Evolutionary conservation across 1,140 invertebrate genomes (phyloP).

Genomic region (Aphelenchoides avenae): DNA sequence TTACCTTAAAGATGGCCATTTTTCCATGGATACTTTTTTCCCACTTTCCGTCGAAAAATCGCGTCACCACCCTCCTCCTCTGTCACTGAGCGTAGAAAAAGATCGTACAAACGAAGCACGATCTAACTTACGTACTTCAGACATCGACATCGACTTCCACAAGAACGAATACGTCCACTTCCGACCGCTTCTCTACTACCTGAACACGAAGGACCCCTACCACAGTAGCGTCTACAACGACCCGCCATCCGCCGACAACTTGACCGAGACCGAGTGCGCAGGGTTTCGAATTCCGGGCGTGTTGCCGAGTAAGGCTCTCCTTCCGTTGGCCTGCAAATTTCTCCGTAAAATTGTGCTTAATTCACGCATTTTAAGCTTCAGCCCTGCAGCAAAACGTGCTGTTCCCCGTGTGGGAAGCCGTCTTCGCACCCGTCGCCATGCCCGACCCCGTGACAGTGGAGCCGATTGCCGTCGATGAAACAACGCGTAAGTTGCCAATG

Average conservation of each 20-base stretch:
- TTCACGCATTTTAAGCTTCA: constrained; percentile 7
- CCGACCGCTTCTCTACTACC: constrained; percentile 29
- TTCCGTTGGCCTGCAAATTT: neutral
- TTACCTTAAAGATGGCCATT: no score
- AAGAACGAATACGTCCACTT: constrained; percentile 31
- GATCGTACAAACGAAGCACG: constrained; percentile 1
- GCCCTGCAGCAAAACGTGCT: constrained; percentile 25
- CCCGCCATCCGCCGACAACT: constrained; percentile 1
- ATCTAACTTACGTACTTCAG: constrained; percentile 17
- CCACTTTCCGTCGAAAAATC: no score
- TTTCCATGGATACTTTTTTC: no score
- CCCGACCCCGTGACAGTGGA: no score
- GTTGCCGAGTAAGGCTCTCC: constrained; percentile 14
- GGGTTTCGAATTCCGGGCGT: constrained; percentile 8
- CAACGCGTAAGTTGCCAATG: no score
- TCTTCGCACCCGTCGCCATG: no score
- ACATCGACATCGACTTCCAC: constrained; percentile 40
- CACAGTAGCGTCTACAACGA: constrained; percentile 3
- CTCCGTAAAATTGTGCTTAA: neutral
- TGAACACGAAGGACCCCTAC: constrained; percentile 9
- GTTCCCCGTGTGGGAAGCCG: constrained; percentile 31
- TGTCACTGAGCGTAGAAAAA: no score
- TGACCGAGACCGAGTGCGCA: constrained; percentile 6
- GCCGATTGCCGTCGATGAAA: no score
- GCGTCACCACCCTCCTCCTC: no score